Base-by-base conservation (phyloP, 2,888 invertebrate species). In the Thymelicus sylvestris region DNA sequence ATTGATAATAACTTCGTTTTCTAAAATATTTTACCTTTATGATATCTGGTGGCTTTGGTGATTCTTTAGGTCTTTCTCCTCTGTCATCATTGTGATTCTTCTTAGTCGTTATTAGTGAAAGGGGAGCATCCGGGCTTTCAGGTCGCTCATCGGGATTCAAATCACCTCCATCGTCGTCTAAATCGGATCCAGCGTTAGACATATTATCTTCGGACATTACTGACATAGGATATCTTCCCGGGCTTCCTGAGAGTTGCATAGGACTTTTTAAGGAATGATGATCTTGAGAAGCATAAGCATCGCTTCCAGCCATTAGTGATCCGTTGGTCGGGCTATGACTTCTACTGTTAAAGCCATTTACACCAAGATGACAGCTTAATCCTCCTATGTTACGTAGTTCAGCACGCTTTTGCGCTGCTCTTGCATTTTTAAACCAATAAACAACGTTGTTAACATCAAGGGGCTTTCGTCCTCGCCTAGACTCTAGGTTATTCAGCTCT, bases 391-490 rank as follows among this genome's bases (percentile, higher is more conserved):
- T 94, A 75, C 97, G 94, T 81, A 97, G 94, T 91, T 98, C 98
- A 3, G 98, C 98, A 57, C 99, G 95, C 83, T 99, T 98, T 86
- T 98, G 98, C 0, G 98, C 98, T 0, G 99, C 99, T 66, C 99
- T 95, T 0, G 99, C 99, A 85, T 99, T 99, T 88, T 99, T 99
- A 91, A 99, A 99, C 98, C 98, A 98, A 83, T 98, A 98, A 15
- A 98, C 98, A 15, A 99, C 98, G 85, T 99, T 99, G 84, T 98
- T 98, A 6, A 99, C 97, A 88, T 99, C 99, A 67, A 99, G 93
- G 0, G 98, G 98, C 83, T 99, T 98, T 63, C 99, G 95, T 0
- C 98, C 99, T 67, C 98, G 95, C 57, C 99, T 95, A 66, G 98
- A 99, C 83, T 98, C 98, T 75, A 99, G 92, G 73, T 96, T 96